These are phyloP conservation scores for Lasioglossum zephyrum DNA, from an alignment of 2,888 invertebrate genomes.

Conservation along the genomic window DNA sequence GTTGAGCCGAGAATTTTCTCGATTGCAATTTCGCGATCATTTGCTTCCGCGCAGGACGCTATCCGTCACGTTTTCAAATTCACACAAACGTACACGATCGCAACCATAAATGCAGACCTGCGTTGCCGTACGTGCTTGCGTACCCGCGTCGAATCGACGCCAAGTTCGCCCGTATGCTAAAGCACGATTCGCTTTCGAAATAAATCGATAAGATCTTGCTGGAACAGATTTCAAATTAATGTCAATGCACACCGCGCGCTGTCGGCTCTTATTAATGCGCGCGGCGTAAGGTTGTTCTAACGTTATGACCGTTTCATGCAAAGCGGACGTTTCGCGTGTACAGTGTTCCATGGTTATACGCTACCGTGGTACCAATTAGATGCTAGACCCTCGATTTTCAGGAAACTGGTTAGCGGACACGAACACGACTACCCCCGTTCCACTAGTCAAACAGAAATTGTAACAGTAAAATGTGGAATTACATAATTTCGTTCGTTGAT, in stretches of 20 bases:
- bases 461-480: background rate
- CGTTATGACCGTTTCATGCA: slow-evolving; percentile 55
- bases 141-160: slow-evolving; percentile 40
- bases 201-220: slow-evolving; percentile 77
- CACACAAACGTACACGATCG: background rate
- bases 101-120: background rate
- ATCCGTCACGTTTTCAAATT: background rate
- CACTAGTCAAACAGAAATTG: background rate
- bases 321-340: slow-evolving; percentile 40
- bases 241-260: slow-evolving; percentile 71
- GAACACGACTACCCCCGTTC: background rate
- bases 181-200: slow-evolving; percentile 74
- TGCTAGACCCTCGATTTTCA: slow-evolving; percentile 1
- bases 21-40: background rate
- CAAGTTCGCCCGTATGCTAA: slow-evolving; percentile 51
- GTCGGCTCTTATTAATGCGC: slow-evolving; percentile 74
- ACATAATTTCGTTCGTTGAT: background rate
- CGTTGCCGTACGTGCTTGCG: slow-evolving; percentile 21
- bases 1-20: background rate
- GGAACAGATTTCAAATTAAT: slow-evolving; percentile 78
- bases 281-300: slow-evolving; percentile 35
- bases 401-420: background rate
- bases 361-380: background rate
- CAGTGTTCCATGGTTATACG: slow-evolving; percentile 7
- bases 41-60: background rate